Conservation (phyloP, 53 echinoderm and acorn worm genomes). For the Mesocentrotus franciscanus region DNA sequence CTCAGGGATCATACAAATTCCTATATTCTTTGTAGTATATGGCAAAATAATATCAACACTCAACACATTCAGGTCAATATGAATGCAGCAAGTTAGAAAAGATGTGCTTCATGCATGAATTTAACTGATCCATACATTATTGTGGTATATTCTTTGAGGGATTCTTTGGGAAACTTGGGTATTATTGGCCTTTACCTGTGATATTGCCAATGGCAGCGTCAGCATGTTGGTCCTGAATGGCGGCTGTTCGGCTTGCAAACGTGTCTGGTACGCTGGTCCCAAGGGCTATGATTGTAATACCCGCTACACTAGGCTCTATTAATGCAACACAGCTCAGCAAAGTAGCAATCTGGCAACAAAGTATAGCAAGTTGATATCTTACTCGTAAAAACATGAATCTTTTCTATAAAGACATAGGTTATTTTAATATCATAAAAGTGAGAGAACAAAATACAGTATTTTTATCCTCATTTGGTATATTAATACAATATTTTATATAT, state of each 20-base stretch:
- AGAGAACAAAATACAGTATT: too few species aligned
- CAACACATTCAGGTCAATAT: background rate
- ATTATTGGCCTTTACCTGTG: conserved; percentile 75
- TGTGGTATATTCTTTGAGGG: too few species aligned
- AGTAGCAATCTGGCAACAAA: conserved; percentile 73
- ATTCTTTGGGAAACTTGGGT: background rate
- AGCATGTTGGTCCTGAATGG: conserved; percentile 91
- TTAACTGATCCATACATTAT: background rate
- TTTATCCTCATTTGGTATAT: too few species aligned
- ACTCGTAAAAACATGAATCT: too few species aligned
- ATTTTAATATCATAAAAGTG: too few species aligned
- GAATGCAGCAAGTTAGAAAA: background rate
- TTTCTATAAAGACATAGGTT: too few species aligned
- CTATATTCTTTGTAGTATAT: background rate
- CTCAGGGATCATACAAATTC: background rate
- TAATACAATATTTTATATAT: too few species aligned
- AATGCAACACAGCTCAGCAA: conserved; percentile 87
- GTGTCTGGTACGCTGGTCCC: conserved; percentile 96
- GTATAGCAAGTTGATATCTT: background rate
- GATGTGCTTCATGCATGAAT: background rate
- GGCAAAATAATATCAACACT: background rate
- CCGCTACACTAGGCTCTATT: conserved; percentile 86
- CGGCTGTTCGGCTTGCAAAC: conserved; percentile 95
- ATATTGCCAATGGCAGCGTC: conserved; percentile 99
- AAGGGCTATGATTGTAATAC: conserved; percentile 95